A percentile compares a stretch with the other conserved stretches of the same genome.
phyloP scores from a whole-genome alignment of 2,888 invertebrate species.

The Epiblema foenella region DNA sequence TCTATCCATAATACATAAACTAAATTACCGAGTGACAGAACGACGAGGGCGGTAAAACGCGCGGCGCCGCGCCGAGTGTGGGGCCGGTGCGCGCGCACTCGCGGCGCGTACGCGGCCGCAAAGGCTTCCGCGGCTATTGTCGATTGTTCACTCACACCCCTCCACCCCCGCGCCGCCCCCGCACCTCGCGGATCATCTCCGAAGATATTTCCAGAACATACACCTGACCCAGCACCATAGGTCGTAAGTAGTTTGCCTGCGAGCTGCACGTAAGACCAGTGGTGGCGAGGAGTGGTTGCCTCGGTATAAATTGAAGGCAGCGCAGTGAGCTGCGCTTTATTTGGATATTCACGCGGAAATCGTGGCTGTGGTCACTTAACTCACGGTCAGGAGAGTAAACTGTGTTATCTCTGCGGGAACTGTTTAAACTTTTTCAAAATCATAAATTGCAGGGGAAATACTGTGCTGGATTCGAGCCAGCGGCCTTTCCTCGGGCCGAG shows the following conservation, averaged over 20 bases:
- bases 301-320: slow-evolving; percentile 21
- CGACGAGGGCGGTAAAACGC: background rate
- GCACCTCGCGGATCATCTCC: slow-evolving; percentile 34
- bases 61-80: background rate
- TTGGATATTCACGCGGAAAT: slow-evolving; percentile 36
- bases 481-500: too few species aligned
- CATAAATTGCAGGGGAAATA: too few species aligned
- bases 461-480: too few species aligned
- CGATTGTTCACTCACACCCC: slow-evolving; percentile 64
- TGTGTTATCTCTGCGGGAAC: too few species aligned
- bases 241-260: background rate
- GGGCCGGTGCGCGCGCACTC: background rate
- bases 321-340: slow-evolving; percentile 26
- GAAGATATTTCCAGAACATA: slow-evolving; percentile 26
- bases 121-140: slow-evolving; percentile 57
- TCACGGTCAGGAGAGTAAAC: background rate
- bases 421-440: too few species aligned
- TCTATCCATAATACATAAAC: too few species aligned
- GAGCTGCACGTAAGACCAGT: background rate
- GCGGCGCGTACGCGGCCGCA: slow-evolving; percentile 27
- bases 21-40: background rate
- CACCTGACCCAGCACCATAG: background rate
- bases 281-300: background rate
- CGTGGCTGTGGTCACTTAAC: background rate
- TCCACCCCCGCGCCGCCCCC: slow-evolving; percentile 49